Conservation (phyloP, 2,113 vertebrate species). For the Kobus ellipsiprymnus region DNA sequence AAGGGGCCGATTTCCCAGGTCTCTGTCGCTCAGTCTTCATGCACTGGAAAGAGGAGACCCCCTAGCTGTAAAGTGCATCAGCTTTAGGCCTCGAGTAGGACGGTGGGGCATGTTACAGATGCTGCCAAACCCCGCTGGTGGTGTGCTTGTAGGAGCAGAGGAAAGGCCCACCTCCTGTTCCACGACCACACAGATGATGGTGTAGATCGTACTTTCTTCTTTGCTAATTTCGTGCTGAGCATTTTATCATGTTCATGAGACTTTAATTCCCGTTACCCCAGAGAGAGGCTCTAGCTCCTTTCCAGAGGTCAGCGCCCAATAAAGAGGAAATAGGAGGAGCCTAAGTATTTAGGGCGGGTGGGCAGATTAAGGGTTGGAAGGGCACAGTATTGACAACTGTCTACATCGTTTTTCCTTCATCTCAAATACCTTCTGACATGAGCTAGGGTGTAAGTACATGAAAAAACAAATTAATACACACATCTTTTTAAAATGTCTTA, state of each 20-base stretch:
- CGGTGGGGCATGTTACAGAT: neutral
- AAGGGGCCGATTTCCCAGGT: neutral
- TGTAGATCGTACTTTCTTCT: neutral
- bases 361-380: neutral
- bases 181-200: neutral
- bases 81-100: neutral
- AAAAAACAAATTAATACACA: neutral
- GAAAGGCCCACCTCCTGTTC: neutral
- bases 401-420: neutral
- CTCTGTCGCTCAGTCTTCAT: neutral
- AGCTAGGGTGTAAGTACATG: neutral
- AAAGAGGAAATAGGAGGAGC: neutral
- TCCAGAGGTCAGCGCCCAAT: neutral
- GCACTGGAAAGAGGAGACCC: neutral
- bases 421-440: neutral
- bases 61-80: neutral
- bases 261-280: neutral
- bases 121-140: neutral
- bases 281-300: neutral
- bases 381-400: neutral
- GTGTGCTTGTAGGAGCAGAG: neutral
- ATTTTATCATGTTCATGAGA: neutral
- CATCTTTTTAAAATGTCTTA: neutral
- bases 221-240: neutral
- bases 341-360: neutral